Percentiles rank a stretch among this genome's conserved stretches.
Conservation (phyloP, 2,113 vertebrate species). For the Pampusana beccarii region DNA sequence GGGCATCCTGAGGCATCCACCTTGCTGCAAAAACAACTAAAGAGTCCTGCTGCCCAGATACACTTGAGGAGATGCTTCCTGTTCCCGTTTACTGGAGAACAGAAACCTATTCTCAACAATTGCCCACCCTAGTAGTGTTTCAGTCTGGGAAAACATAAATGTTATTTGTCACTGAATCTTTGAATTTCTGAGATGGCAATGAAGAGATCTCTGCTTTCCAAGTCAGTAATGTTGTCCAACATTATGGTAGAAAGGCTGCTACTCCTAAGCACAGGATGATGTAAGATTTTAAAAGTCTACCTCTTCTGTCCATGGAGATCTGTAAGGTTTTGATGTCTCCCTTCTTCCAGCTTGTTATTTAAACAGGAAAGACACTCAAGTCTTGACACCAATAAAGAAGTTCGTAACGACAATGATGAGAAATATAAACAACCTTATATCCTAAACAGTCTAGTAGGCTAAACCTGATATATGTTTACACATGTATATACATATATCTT, state of each 20-base stretch:
- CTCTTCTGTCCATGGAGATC: neutral
- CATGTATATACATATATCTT: neutral
- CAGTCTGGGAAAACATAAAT: neutral
- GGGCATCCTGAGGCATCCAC: neutral
- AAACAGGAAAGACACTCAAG: neutral
- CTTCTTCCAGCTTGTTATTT: neutral
- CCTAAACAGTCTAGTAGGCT: neutral
- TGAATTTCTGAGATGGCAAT: neutral
- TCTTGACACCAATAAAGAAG: neutral
- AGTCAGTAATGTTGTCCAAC: neutral
- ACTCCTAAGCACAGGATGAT: neutral
- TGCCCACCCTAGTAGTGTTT: neutral
- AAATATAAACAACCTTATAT: neutral
- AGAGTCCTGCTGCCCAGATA: neutral
- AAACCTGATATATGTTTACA: neutral
- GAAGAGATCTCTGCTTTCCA: neutral
- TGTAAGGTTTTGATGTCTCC: neutral
- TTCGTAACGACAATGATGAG: neutral
- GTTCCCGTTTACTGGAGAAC: neutral
- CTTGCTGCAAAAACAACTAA: neutral
- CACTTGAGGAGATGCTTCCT: neutral
- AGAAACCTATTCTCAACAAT: neutral
- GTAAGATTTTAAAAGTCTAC: neutral
- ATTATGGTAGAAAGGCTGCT: neutral
- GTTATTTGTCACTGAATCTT: neutral